A percentile compares a stretch with the other conserved stretches of the same genome.
Conservation (phyloP, 1,140 invertebrate genomes). For the Drosophila tropicalis region DNA sequence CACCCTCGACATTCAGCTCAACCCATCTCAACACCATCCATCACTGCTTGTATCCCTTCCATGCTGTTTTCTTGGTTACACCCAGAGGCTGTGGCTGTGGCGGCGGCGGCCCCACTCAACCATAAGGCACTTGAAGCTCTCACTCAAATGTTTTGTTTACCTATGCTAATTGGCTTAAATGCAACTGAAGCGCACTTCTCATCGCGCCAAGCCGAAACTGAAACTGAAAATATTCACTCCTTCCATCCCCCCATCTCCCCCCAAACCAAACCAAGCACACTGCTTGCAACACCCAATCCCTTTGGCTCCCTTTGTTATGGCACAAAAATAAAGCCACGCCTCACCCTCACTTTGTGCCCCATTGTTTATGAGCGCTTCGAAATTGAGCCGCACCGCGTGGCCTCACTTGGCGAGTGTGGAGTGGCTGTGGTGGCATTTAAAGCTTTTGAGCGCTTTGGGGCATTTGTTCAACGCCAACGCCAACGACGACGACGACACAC, state of each 20-base stretch:
- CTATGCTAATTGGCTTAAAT: slow-evolving; percentile 82
- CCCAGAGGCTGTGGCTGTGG: neutral
- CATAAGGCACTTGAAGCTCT: slow-evolving; percentile 70
- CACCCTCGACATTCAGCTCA: slow-evolving; percentile 20
- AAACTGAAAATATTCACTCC: slow-evolving; percentile 44
- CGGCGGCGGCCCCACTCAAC: slow-evolving; percentile 58
- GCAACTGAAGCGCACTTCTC: slow-evolving; percentile 78
- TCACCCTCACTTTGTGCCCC: slow-evolving; percentile 24
- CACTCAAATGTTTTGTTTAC: slow-evolving; percentile 82
- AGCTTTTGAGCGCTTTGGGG: slow-evolving; percentile 78
- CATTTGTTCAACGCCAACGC: slow-evolving; percentile 72
- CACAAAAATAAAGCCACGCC: slow-evolving; percentile 15
- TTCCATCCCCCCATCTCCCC: neutral
- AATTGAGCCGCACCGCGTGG: slow-evolving; percentile 63
- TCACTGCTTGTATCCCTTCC: slow-evolving; percentile 1
- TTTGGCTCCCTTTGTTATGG: neutral
- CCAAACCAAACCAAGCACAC: too few relatives aligned
- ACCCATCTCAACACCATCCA: neutral
- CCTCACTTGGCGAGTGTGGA: slow-evolving; percentile 42
- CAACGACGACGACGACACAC: slow-evolving; percentile 30
- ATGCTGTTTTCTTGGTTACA: slow-evolving; percentile 21
- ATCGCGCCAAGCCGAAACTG: slow-evolving; percentile 65
- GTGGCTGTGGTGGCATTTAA: slow-evolving; percentile 68
- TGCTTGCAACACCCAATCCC: neutral
- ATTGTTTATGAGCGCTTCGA: slow-evolving; percentile 71